Evolutionary conservation across 2,888 invertebrate species (phyloP), one percentile per base, ranked within the genome.

Genomic region (Loripinus fragilis): DNA sequence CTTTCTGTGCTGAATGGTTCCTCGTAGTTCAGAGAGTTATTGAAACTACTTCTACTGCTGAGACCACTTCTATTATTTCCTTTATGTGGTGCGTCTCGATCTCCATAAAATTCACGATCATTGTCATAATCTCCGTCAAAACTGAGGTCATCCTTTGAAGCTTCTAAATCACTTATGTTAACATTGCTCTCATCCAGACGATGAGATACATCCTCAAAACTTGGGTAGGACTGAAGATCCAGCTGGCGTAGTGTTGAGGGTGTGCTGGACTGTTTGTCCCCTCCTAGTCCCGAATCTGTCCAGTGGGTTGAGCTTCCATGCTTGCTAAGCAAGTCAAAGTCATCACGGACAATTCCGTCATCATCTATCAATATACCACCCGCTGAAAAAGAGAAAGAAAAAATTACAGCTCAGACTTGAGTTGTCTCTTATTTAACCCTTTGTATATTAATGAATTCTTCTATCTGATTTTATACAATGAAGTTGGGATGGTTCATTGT

Each of bases 141-240:
- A 71, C 88, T 89, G 1, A 90, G 76, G 66, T 91, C 90, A 80
- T 90, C 91, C 72, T 88, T 89, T 25, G 92, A 92, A 7, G 90
- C 92, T 78, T 92, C 92, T 67, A 91, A 80, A 77, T 92, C 92
- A 84, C 91, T 91, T 70, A 92, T 91, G 75, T 92, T 91, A 41
- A 91, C 83, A 80, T 86, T 86, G 35, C 89, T 90, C 42, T 90
- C 90, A 71, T 90, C 91, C 15, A 87, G 81, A 17, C 84, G 85
- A 33, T 88, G 85, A 0, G 87, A 86, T n/a, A 88, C 86, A 55
- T 88, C 88, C 38, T 90, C 89, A 69, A 88, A 89, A 75, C 90
- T 89, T 15, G 85, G 81, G 65, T 86, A 86, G 15, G 87, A 88
- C 67, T 90, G 90, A 5, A 88, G 77, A 64, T 88, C 87, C 45